Base-by-base conservation (phyloP, 1,140 invertebrate genomes). In the Harlomillsia oculata region DNA sequence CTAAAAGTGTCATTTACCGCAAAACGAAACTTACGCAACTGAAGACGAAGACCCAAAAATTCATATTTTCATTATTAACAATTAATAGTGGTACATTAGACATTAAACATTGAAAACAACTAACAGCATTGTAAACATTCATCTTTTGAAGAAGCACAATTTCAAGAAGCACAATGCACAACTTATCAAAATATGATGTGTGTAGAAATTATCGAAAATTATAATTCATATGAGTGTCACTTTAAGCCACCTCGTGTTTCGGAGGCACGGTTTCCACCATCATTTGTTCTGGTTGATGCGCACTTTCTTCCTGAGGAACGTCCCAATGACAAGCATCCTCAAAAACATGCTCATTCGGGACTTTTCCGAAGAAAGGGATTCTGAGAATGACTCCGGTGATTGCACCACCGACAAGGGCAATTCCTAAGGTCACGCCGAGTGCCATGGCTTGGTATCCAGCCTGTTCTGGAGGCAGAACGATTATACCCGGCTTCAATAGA, bases 361-460 rank as follows among this genome's bases (percentile, higher is more conserved):
- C 67, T 26, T 69, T 67, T 20, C 72, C 72, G 53, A 72, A 73
- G 5, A 71, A 37, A 5, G 72, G 64, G 25, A 71, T 50, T 29
- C 70, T 63, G 44, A 76, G 39, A 44, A 75, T 65, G 26, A 74
- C 57, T 55, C 73, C 90, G 72, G 88, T 87, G 51, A 89, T 59
- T 59, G 82, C 67, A 41, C 89, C 90, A n/a, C 82, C 81, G 49
- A 81, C 74, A 29, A 88, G 73, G 36, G 87, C 81, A 25, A 88
- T 74, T 8, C 69, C 69, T 1, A 93, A 44, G 1, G 88, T 91
- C 5, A 85, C 68, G 3, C 71, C 72, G 6, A 93, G 73, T 2
- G 84, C 82, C 5, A 83, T 70, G 39, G 89, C 71, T 75, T 94
- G 89, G 73, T 81, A 87, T 6, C 75, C 77, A 2, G 85, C 88